Evolutionary conservation across 2,797 vertebrate species (phyloP), one percentile per base, ranked within the genome.

Genomic region (Thalassophryne amazonica): DNA sequence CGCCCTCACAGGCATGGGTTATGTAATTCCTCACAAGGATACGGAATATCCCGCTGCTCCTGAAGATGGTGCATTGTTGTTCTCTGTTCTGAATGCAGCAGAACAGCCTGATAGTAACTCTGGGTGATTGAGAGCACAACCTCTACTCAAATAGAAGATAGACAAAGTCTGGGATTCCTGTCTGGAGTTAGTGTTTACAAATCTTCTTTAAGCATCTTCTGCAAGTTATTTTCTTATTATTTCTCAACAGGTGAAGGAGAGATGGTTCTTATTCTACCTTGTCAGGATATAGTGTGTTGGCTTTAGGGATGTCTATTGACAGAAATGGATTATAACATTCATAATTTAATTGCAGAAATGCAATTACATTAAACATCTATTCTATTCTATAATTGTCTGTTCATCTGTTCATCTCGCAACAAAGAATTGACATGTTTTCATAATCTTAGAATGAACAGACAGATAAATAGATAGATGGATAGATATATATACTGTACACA

Each of bases 1-100:
- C 15, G 33, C 5, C 8, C 3, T 34, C 21, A 19, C 12, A 34
- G 37, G 16, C 5, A 15, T 36, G 7, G 22, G 29, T 47, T 73
- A 29, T 41, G 33, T 45, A 62, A 64, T 56, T 43, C 40, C 46
- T 51, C 36, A 20, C 16, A 5, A 45, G 56, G 41, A 60, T 38
- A 31, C 20, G 28, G 31, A 19, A 7, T 34, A 28, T 47, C 37
- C 20, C n/a, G 1, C 19, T 23, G 41, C 50, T 69, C 30, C 35
- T 11, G 13, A 7, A 21, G 29, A 68, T 42, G 54, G 38, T 45
- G 36, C 21, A 23, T 13, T 24, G 22, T 50, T 36, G 28, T 43
- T 43, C 3, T 2, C 13, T 3, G n/a, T 6, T 38, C 25, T 39
- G 25, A 60, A 64, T 36, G 65, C 52, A 62, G 24, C 37, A 33